These are phyloP conservation scores for Hypena proboscidalis DNA, from an alignment of 2,888 invertebrate genomes.

Conservation along the genomic window DNA sequence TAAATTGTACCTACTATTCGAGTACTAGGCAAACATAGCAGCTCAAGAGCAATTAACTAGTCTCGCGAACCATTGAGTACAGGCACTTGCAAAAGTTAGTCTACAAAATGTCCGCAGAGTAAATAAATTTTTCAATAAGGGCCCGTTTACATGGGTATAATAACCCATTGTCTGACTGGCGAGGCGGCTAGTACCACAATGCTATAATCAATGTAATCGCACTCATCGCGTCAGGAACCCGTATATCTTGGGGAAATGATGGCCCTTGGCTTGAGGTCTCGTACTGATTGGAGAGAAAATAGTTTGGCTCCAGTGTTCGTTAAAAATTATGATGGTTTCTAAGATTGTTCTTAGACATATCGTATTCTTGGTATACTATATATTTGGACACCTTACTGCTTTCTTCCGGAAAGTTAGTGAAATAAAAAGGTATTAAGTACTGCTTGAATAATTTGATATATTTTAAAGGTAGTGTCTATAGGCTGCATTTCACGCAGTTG, in stretches of 20 bases:
- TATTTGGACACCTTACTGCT: too few relatives aligned
- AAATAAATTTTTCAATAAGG: constrained; percentile 40
- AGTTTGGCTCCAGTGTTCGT: constrained; percentile 12
- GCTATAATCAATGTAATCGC: constrained; percentile 47
- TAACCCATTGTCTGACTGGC: constrained; percentile 19
- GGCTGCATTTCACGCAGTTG: too few relatives aligned
- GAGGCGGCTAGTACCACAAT: constrained; percentile 18
- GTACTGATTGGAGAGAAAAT: constrained; percentile 7
- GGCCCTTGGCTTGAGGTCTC: constrained; percentile 17
- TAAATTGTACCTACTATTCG: too few relatives aligned
- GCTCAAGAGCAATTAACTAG: constrained; percentile 4
- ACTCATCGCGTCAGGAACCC: constrained; percentile 41
- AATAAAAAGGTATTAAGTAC: too few relatives aligned
- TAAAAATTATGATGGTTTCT: too few relatives aligned
- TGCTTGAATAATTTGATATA: too few relatives aligned
- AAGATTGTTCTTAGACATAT: too few relatives aligned
- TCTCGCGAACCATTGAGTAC: constrained; percentile 14
- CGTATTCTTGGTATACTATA: too few relatives aligned
- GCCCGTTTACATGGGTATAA: constrained; percentile 19
- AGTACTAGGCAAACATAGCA: constrained; percentile 13
- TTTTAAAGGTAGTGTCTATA: too few relatives aligned
- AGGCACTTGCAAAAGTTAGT: constrained; percentile 15
- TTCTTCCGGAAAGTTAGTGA: too few relatives aligned
- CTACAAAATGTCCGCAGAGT: constrained; percentile 31
- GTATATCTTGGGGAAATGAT: constrained; percentile 44